Evolutionary conservation across 2,888 invertebrate species (phyloP), one percentile per base, ranked within the genome.

Genomic region (Zygothrica quintamaculata): DNA sequence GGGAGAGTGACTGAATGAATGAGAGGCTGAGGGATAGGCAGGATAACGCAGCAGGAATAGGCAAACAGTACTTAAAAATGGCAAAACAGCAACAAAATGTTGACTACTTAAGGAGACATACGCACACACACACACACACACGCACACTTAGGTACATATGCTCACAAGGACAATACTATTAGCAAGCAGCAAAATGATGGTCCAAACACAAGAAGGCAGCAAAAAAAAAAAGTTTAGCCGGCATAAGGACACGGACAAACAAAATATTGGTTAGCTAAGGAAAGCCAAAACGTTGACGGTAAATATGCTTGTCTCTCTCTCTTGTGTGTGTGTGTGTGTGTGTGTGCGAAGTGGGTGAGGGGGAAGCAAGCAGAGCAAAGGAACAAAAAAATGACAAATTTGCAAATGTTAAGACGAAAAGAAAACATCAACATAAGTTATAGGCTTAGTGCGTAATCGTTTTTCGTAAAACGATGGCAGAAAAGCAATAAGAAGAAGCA

Each of bases 341-440:
- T n/a, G 47, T 36, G 53, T 42, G 55, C 70, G 9, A 5, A n/a
- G 6, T 15, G 11, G 11, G 0, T 1, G 9, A 2, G 11, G 48
- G 16, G 25, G 36, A 37, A 62, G 62, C 25, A 22, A 37, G 18
- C 16, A 34, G 6, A 9, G 33, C 0, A 25, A 34, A 8, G 25
- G 33, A 57, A 52, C 55, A 67, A 85, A 77, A 74, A 74, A 82
- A 86, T 84, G 84, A 84, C 84, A 86, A 78, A 84, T 84, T 88
- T 88, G 87, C 82, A 87, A 88, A 87, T 86, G 87, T 80, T 88
- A 86, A 84, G 82, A 74, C 86, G 87, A 74, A 84, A 85, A 73
- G 88, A 85, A 87, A 87, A 87, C 85, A 87, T 86, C 86, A 84
- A 84, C 81, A 81, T 84, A 88, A 88, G 87, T 84, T 86, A 88